Evolutionary conservation across 2,888 invertebrate genomes (phyloP).

Genomic region (Criorhina ranunculi): DNA sequence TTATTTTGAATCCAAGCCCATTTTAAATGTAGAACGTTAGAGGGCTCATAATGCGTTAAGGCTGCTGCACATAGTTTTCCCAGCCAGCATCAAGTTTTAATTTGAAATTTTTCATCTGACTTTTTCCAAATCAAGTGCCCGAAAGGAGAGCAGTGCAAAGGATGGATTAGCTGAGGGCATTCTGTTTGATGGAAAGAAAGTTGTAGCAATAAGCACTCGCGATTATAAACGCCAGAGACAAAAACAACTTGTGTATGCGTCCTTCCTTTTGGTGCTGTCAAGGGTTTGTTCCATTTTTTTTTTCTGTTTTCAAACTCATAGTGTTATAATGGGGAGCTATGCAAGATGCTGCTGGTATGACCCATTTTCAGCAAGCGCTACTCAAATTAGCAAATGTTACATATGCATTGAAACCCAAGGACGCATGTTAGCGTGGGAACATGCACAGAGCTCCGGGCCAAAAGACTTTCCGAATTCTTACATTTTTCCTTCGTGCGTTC

Average conservation of each 20-base stretch:
- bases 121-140: constrained; percentile 72
- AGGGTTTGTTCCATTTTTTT: constrained; percentile 54
- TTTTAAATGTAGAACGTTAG: constrained; percentile 37
- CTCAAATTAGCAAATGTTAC: constrained; percentile 75
- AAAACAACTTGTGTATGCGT: constrained; percentile 61
- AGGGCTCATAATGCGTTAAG: constrained; percentile 61
- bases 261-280: constrained; percentile 60
- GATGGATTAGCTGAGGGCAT: constrained; percentile 68
- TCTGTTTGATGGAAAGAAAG: constrained; percentile 63
- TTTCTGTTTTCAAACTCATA: constrained; percentile 5
- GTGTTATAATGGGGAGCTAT: constrained; percentile 50
- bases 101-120: constrained; percentile 65
- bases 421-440: constrained; percentile 40
- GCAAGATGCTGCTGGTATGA: constrained; percentile 69
- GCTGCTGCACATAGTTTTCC: constrained; percentile 54
- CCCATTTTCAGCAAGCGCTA: constrained; percentile 64
- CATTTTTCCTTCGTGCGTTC: constrained; percentile 63
- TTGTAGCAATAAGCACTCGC: constrained; percentile 51
- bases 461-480: constrained; percentile 62
- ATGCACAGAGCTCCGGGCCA: constrained; percentile 42
- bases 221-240: constrained; percentile 66
- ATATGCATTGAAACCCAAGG: constrained; percentile 69
- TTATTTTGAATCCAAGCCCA: constrained; percentile 36
- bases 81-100: constrained; percentile 59
- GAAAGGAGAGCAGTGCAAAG: constrained; percentile 71